A percentile compares a stretch with the other conserved stretches of the same genome.
phyloP scores from a whole-genome alignment of 2,797 vertebrate species.

The Amblyraja radiata region DNA sequence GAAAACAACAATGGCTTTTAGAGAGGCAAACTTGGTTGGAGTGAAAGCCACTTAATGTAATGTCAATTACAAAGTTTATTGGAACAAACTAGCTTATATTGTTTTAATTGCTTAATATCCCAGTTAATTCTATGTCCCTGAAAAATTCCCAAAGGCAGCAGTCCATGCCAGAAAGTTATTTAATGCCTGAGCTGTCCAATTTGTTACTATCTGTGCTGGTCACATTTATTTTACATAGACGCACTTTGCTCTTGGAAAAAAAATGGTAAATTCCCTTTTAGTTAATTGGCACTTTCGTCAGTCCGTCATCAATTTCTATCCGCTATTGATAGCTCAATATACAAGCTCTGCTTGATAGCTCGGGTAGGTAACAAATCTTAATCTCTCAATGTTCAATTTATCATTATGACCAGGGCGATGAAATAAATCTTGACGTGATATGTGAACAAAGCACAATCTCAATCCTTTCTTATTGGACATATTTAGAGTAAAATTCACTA shows the following conservation, averaged over 20 bases:
- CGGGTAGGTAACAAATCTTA: background rate
- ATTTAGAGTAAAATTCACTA: background rate
- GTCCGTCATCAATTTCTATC: slow-evolving; percentile 4
- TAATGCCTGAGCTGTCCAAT: slow-evolving; percentile 53
- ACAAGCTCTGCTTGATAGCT: background rate
- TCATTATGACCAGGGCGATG: background rate
- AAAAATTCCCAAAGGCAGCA: slow-evolving; percentile 51
- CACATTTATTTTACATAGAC: slow-evolving; percentile 47
- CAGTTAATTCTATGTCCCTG: slow-evolving; percentile 46
- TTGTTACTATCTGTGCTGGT: slow-evolving; percentile 53
- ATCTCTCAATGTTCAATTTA: background rate
- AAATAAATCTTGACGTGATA: background rate
- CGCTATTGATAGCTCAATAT: background rate
- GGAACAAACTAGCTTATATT: background rate
- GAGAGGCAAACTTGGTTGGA: no score
- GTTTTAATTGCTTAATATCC: background rate
- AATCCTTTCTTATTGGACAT: background rate
- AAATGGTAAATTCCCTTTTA: slow-evolving; percentile 55
- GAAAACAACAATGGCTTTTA: background rate
- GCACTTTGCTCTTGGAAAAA: slow-evolving; percentile 53
- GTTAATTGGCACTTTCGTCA: slow-evolving; percentile 54
- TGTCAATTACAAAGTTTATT: background rate
- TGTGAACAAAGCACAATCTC: background rate
- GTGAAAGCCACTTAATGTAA: no score
- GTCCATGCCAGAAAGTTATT: slow-evolving; percentile 41